phyloP scores from a whole-genome alignment of 1,140 invertebrate genomes.

The Drosophila murphyi region DNA sequence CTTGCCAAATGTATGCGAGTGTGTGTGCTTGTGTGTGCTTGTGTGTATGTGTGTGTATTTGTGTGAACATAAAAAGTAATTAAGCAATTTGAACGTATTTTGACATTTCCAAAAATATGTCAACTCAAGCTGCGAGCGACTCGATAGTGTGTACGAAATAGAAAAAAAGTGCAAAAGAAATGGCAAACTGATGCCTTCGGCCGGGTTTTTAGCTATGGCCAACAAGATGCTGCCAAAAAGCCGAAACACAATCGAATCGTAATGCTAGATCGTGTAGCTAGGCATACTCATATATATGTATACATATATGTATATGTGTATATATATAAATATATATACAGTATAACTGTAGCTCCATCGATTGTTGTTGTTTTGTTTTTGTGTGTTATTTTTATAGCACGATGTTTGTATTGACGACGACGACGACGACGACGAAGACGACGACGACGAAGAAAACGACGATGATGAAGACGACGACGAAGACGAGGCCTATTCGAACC shows the following conservation, averaged over 20 bases:
- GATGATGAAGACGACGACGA: background rate
- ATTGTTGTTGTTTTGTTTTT: constrained; percentile 29
- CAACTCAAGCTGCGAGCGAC: constrained; percentile 50
- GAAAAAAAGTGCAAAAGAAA: constrained; percentile 40
- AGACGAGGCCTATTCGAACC: constrained; percentile 46
- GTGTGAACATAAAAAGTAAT: constrained; percentile 64
- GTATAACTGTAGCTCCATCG: constrained; percentile 9
- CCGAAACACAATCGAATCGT: constrained; percentile 49
- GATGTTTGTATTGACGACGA: constrained; percentile 23
- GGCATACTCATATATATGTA: background rate
- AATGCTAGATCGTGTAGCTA: constrained; percentile 46
- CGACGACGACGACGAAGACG: no score
- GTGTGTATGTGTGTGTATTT: constrained; percentile 18
- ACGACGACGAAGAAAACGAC: no score
- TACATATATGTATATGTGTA: no score
- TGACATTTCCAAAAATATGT: constrained; percentile 83
- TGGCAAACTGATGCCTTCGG: constrained; percentile 70
- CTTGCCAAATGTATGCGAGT: constrained; percentile 47
- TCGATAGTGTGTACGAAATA: constrained; percentile 55
- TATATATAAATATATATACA: background rate
- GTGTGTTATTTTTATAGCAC: constrained; percentile 72
- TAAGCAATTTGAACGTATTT: constrained; percentile 74
- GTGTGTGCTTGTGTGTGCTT: background rate
- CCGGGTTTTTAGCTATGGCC: constrained; percentile 52
- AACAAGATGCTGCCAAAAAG: constrained; percentile 57